Base-by-base conservation (phyloP, 92 coral and sea anemone genomes). In the Epizoanthus scotinus region DNA sequence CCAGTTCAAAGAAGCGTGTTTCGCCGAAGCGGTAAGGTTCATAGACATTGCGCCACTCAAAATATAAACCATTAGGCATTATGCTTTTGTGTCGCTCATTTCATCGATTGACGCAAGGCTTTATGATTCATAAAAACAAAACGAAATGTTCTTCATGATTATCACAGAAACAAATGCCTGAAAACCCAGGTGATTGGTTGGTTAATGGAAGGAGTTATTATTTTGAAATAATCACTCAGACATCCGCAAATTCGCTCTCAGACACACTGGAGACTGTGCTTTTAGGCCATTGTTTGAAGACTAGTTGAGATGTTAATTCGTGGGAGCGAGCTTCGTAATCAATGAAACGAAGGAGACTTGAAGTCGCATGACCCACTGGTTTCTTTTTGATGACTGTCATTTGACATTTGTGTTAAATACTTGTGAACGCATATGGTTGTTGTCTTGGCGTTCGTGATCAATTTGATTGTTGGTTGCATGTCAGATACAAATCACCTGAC, bases 1-100 rank as follows among this genome's bases (percentile, higher is more conserved):
- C 24, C 98, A 95, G 58, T 95, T 95, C 71, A 93, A 93, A 78
- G 94, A 95, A 58, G 91, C 90, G 24, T 64, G 83, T n/a, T 66
- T 59, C 17, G 95, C 95, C 9, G 91, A 91, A 53, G 87, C 84
- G 95, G 95, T 91, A 78, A 83, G 89, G 10, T 13, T 73, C 10
- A 54, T 42, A 55, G 50, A 56, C 9, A 21, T 29, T 27, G 18
- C 38, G 27, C 61, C 21, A 62, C 47, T 42, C 60, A 40, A 19
- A 15, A 38, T 68, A 36, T 27, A 71, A 73, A 20, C 52, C 52
- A 28, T 73, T 55, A 73, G 15, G 54, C 52, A 28, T 73, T 55
- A 73, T 29, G 54, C 42, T 17, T 65, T 78, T 38, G 24, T 68
- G 12, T 49, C 25, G 60, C 47, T 28, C 17, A 24, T 25, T 50